Evolutionary conservation across 2,113 vertebrate genomes (phyloP).

Genomic region (Notechis scutatus): DNA sequence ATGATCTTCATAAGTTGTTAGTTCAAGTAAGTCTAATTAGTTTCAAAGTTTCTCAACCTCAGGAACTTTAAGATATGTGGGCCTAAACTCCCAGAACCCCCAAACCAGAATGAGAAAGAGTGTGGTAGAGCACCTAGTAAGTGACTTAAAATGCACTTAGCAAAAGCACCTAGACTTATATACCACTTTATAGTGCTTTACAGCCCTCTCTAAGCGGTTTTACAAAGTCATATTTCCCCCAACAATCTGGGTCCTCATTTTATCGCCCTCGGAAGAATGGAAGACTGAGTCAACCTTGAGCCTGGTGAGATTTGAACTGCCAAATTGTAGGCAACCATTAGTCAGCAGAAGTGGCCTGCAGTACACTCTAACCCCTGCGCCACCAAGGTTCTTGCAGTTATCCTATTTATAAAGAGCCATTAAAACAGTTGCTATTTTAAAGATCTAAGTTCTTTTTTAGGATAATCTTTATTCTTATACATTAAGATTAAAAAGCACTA

Average conservation of each 20-base stretch:
- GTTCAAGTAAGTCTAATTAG: neutral
- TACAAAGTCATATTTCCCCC: no score
- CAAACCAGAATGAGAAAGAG: neutral
- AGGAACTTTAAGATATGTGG: neutral
- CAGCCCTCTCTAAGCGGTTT: no score
- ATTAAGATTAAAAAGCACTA: neutral
- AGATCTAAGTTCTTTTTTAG: conserved; percentile 28
- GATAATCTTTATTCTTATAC: conserved; percentile 3
- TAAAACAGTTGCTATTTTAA: neutral
- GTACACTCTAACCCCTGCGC: no score
- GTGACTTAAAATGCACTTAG: neutral
- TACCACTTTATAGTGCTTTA: no score
- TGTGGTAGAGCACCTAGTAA: neutral
- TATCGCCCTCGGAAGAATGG: no score
- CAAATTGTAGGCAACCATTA: no score
- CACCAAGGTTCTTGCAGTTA: neutral
- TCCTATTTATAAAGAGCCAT: conserved; percentile 9
- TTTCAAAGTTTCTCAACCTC: neutral
- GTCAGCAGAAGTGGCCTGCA: no score
- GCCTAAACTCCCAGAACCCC: neutral
- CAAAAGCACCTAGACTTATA: no score
- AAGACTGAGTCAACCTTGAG: no score
- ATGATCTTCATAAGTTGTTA: neutral
- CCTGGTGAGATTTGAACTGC: no score
- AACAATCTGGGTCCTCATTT: no score